Evolutionary conservation across 2,888 invertebrate genomes (phyloP), one percentile per base, ranked within the genome.

Genomic region (Molanna angustata): DNA sequence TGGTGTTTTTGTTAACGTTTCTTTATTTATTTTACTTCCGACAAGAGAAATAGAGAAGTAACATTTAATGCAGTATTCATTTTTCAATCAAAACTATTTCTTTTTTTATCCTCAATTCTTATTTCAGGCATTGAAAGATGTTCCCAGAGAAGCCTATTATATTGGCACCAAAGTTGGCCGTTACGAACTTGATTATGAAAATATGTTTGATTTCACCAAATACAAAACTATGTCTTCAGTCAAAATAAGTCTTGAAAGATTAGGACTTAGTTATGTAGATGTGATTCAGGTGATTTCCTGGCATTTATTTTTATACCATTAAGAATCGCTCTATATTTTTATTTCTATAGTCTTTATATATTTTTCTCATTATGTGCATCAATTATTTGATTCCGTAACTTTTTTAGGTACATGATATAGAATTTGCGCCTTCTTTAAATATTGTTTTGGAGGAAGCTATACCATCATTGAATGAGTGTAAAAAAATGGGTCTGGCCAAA

Each of bases 91-190:
- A n/a, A n/a, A n/a, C n/a, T n/a, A n/a, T n/a, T n/a, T n/a, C n/a
- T n/a, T n/a, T n/a, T n/a, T n/a, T n/a, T n/a, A n/a, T n/a, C n/a
- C 11, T 27, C 6, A 27, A 27, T 27, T 44, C 58, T 63, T n/a
- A n/a, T n/a, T 63, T 11, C 63, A 86, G 86, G 93, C 91, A 1
- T 72, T 96, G 2, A 76, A 81, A 64, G 82, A 76, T 45, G 76
- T 96, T 49, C 95, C 95, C 0, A 76, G 97, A 31, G 67, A 86
- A 54, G 80, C 90, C 0, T 97, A 87, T 69, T 94, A 89, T 66
- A 79, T 97, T 42, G 92, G 86, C n/a, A 94, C 94, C 20, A 97
- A 97, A 79, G 88, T 91, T 3, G 92, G 92, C 3, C 82, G 95
- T 19, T 96, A 95, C 66, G 86, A 86, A 54, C 70, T 74, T 46